Base-by-base conservation (phyloP, 2,888 invertebrate species). In the Melinaea menophilus region DNA sequence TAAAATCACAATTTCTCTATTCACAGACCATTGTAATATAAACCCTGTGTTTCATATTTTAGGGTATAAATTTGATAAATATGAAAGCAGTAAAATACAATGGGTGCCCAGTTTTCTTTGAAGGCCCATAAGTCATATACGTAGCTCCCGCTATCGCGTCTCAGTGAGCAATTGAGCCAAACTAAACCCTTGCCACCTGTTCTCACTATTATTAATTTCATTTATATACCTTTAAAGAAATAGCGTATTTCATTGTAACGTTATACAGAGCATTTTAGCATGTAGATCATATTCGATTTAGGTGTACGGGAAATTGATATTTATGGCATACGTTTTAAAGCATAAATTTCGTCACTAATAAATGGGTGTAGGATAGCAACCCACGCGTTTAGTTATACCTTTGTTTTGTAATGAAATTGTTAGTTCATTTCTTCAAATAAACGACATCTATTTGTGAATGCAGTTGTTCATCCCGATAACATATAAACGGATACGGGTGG, bases 371-470 rank as follows among this genome's bases (percentile, higher is more conserved):
- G 82, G 84, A 89, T 88, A 82, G 73, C 77, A 66, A 66, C 90
- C 90, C 80, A 89, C 90, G 79, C 87, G 76, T 79, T 87, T 83
- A 80, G 79, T 78, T 81, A 79, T 79, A 79, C 77, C 82, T 85
- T 88, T 86, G 86, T 88, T 85, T 87, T 84, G 85, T 85, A 85
- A 88, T 86, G 82, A 86, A 88, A 86, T 83, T 83, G 86, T 88
- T 82, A 78, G 79, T 82, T 78, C 84, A 84, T 86, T 86, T 85
- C 79, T 83, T 86, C 72, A 81, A 81, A 86, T 81, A 85, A 85
- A 84, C 79, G 82, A 84, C 69, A 71, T 67, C 73, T 79, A 71
- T 79, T 75, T 72, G 74, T 75, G 75, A 76, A 71, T 70, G 75
- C 74, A 73, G 72, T 76, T 78, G 77, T 75, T 73, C 64, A 70